Percentiles rank a stretch among this genome's conserved stretches.
These are phyloP conservation scores for Drosophila greeni DNA, from an alignment of 2,888 invertebrate genomes.

Conservation along the genomic window DNA sequence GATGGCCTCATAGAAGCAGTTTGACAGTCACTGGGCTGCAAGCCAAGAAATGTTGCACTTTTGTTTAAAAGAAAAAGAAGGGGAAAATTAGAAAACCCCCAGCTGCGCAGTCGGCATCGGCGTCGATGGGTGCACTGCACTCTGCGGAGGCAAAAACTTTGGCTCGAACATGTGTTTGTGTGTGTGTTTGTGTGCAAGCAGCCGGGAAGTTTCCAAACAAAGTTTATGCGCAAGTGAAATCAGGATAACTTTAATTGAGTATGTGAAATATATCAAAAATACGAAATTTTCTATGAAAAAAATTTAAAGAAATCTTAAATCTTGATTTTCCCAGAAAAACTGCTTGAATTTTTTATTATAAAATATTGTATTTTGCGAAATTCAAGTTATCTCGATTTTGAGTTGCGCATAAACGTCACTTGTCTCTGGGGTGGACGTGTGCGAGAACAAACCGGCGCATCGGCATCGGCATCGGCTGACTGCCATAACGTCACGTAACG, in stretches of 20 bases:
- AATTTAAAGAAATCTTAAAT: too few species aligned
- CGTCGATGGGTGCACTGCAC: slow-evolving; percentile 32
- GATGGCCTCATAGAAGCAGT: neutral
- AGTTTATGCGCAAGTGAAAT: slow-evolving; percentile 19
- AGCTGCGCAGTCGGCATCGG: slow-evolving; percentile 24
- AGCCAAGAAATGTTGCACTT: slow-evolving; percentile 19
- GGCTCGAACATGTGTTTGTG: slow-evolving; percentile 15
- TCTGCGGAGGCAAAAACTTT: slow-evolving; percentile 32
- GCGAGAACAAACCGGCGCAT: slow-evolving; percentile 52
- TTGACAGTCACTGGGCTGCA: slow-evolving; percentile 6
- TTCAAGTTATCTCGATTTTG: neutral
- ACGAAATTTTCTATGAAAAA: too few species aligned
- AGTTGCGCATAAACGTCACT: slow-evolving; percentile 18
- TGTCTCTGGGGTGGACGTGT: slow-evolving; percentile 37
- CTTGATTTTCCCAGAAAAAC: too few species aligned
- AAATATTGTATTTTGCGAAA: neutral
- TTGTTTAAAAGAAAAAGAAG: neutral
- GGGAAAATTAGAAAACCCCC: slow-evolving; percentile 16
- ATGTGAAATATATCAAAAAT: too few species aligned
- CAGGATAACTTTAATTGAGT: neutral
- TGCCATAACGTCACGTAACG: slow-evolving; percentile 60
- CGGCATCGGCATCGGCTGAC: slow-evolving; percentile 46
- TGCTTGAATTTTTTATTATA: neutral
- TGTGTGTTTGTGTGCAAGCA: neutral
- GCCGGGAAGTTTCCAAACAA: slow-evolving; percentile 18